Conservation (phyloP, 2,888 invertebrate genomes). For the Ichneumoninae sp. region DNA sequence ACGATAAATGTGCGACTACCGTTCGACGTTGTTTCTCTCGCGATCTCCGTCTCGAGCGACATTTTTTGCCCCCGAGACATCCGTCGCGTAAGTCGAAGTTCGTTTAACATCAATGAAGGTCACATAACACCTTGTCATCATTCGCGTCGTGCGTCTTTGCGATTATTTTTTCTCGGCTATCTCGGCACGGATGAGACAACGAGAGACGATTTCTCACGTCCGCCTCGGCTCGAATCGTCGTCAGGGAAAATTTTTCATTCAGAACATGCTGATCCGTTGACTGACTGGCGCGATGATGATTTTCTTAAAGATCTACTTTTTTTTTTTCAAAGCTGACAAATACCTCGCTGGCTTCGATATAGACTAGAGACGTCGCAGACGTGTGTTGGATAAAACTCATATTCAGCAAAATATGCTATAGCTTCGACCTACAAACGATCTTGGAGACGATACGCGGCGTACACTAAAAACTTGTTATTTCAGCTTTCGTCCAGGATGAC, state of each 20-base stretch:
- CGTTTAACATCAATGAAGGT: constrained; percentile 58
- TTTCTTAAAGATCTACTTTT: neutral
- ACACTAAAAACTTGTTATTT: constrained; percentile 79
- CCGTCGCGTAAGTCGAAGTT: constrained; percentile 13
- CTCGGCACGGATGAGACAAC: neutral
- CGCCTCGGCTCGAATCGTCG: too few species aligned
- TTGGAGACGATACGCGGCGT: neutral
- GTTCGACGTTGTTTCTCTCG: constrained; percentile 4
- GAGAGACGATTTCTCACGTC: neutral
- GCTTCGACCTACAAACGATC: neutral
- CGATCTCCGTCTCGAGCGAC: constrained; percentile 9
- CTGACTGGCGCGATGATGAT: neutral
- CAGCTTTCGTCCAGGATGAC: constrained; percentile 90
- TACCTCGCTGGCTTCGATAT: neutral
- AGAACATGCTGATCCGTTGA: neutral
- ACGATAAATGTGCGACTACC: neutral
- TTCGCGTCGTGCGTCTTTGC: constrained; percentile 26
- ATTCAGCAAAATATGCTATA: neutral
- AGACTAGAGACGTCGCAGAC: neutral
- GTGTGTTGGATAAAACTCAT: neutral
- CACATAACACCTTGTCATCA: constrained; percentile 62
- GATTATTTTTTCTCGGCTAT: constrained; percentile 22
- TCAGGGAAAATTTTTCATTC: constrained; percentile 11
- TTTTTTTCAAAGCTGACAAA: neutral
- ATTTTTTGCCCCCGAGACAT: neutral